phyloP scores from a whole-genome alignment of 2,888 invertebrate genomes.

The Caenorhabditis japonica region DNA sequence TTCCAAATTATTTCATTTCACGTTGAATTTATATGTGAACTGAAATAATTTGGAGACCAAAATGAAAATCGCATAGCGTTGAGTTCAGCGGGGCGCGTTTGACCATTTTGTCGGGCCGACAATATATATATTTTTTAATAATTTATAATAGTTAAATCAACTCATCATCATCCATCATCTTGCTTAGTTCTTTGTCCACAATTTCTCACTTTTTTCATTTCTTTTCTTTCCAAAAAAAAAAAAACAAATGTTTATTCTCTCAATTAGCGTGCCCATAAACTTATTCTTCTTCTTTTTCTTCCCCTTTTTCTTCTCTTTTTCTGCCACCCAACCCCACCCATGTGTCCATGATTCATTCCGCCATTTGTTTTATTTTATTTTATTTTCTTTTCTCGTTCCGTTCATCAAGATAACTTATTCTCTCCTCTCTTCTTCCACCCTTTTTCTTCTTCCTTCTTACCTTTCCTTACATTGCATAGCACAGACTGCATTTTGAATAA shows the following conservation, averaged over 20 bases:
- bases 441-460: conserved; percentile 2
- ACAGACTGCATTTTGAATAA: too few species aligned
- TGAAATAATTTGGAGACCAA: too few species aligned
- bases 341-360: conserved; percentile 20
- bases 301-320: conserved; percentile 8
- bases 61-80: too few species aligned
- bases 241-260: conserved; percentile 31
- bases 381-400: conserved; percentile 12
- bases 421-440: neutral
- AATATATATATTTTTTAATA: too few species aligned
- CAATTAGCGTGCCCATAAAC: conserved; percentile 27
- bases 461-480: conserved; percentile 20
- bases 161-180: too few species aligned
- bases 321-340: conserved; percentile 7
- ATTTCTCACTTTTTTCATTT: conserved; percentile 10
- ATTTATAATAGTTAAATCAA: too few species aligned
- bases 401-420: conserved; percentile 30
- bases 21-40: too few species aligned
- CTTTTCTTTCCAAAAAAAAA: neutral
- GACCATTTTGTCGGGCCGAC: too few species aligned
- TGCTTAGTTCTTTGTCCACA: too few species aligned
- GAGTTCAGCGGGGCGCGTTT: too few species aligned
- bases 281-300: conserved; percentile 6
- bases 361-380: conserved; percentile 19
- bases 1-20: too few species aligned